phyloP scores from a whole-genome alignment of 2,888 invertebrate species.

The Drosophila peninsularis region DNA sequence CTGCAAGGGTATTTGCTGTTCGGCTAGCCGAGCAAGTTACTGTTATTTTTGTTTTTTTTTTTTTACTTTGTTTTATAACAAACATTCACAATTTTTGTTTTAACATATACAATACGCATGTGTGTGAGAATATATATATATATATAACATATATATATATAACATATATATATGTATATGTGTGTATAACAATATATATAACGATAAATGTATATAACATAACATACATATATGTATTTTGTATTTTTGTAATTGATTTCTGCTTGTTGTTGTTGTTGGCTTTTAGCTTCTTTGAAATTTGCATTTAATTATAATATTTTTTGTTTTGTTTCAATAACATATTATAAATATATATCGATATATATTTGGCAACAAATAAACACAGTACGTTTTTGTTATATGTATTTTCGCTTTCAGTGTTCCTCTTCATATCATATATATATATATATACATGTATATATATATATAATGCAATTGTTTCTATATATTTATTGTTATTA shows the following conservation, averaged over 20 bases:
- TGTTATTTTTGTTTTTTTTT: conserved; percentile 37
- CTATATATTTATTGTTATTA: conserved; percentile 39
- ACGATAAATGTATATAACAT: conserved; percentile 54
- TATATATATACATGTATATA: too few relatives aligned
- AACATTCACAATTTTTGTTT: conserved; percentile 55
- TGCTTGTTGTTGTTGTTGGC: conserved; percentile 51
- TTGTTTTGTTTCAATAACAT: conserved; percentile 46
- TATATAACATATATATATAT: conserved; percentile 34
- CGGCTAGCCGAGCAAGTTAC: conserved; percentile 33
- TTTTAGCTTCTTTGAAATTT: conserved; percentile 56
- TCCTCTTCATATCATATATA: too few relatives aligned
- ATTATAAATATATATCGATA: conserved; percentile 76
- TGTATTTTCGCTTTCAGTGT: conserved; percentile 59
- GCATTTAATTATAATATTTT: conserved; percentile 35
- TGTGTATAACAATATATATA: conserved; percentile 42
- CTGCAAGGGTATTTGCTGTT: conserved; percentile 40
- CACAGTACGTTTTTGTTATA: conserved; percentile 84
- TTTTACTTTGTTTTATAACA: conserved; percentile 66
- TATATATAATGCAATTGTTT: conserved; percentile 39
- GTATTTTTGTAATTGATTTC: conserved; percentile 37
- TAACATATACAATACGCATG: conserved; percentile 39
- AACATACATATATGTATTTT: conserved; percentile 36
- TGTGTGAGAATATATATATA: conserved; percentile 24
- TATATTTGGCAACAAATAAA: conserved; percentile 85
- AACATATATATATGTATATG: conserved; percentile 20